Conservation (phyloP, 2,888 invertebrate genomes). For the Xanthia icteritia region DNA sequence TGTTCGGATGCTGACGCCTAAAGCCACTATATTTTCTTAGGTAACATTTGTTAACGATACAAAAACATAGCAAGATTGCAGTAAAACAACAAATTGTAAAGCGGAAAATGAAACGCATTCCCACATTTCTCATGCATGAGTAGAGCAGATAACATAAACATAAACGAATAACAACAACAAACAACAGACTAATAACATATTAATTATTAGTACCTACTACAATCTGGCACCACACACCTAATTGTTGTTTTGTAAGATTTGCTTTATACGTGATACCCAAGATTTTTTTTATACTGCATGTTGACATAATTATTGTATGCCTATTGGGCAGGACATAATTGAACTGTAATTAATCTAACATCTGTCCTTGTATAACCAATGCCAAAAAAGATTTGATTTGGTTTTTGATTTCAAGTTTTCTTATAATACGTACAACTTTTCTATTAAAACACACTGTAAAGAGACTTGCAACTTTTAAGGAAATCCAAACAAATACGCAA, state of each 20-base stretch:
- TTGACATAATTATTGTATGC: too few species aligned
- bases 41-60: neutral
- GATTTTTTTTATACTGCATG: too few species aligned
- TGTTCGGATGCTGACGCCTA: neutral
- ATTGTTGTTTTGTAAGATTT: too few species aligned
- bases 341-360: too few species aligned
- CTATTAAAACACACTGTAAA: neutral
- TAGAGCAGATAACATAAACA: neutral
- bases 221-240: too few species aligned
- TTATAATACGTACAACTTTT: neutral
- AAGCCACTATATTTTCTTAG: neutral
- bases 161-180: too few species aligned
- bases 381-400: too few species aligned
- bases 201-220: too few species aligned
- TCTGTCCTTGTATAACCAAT: too few species aligned
- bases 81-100: neutral
- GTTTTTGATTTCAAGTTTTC: neutral
- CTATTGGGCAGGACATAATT: too few species aligned
- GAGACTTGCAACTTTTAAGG: neutral
- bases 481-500: neutral
- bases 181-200: too few species aligned
- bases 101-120: slow-evolving; percentile 9
- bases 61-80: neutral
- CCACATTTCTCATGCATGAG: slow-evolving; percentile 5
- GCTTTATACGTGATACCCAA: too few species aligned